Evolutionary conservation across 2,888 invertebrate genomes (phyloP), one percentile per base, ranked within the genome.

Genomic region (Cheilosia soror): DNA sequence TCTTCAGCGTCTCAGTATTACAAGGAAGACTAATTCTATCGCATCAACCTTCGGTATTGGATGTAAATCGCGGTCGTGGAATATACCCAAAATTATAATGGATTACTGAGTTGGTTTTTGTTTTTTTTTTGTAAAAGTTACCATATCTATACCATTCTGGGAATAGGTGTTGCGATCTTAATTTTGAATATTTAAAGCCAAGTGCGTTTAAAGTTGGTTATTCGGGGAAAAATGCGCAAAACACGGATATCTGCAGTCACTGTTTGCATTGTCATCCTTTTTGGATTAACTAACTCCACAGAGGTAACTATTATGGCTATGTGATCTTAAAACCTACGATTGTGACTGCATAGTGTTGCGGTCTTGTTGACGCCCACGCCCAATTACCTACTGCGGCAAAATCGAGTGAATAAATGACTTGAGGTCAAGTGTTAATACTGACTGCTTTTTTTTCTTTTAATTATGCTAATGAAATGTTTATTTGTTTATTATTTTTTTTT

Each of bases 1-100:
- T 80, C 60, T 65, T 65, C 9, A 73, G 47, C 37, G 49, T 66
- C 53, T 66, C 76, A 80, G 65, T 73, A 31, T 49, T n/a, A 55
- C 58, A 53, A 58, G 27, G 51, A 63, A 66, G 72, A 42, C 58
- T 79, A 53, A 84, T 79, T 75, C 79, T 69, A 13, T 69, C 79
- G 83, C 79, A 73, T 80, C 80, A 84, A 69, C 63, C 68, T 53
- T 69, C 44, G 47, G 40, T n/a, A 69, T 27, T 82, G 60, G 53
- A 62, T 62, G 68, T 62, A 13, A 55, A 40, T 42, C 72, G 62
- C 66, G 62, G 13, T 75, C 15, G 73, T 9, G 9, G 2, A 57
- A 29, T 2, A 44, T 27, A 25, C 3, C 27, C 15, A 29, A 58
- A 68, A 7, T 29, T 44, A 20, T 27, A 31, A 78, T 78, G 55